Base-by-base conservation (phyloP, 2,113 vertebrate species). In the Thamnophis sirtalis region DNA sequence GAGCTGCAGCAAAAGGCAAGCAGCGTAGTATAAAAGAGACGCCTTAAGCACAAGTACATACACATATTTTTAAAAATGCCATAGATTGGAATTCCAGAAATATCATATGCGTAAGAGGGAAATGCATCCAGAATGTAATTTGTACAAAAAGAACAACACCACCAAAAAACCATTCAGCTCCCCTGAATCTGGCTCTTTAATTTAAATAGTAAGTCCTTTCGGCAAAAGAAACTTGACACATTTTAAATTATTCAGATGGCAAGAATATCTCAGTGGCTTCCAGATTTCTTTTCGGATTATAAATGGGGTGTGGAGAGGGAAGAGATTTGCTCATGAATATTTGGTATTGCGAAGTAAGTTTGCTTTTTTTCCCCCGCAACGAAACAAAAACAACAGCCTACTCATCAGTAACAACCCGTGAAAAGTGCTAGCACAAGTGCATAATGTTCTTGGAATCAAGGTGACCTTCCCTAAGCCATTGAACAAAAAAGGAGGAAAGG, bases 201-300 rank as follows among this genome's bases (percentile, higher is more conserved):
- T n/a, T 91, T 73, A 92, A 92, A 38, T 15, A 49, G 33, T 28
- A 92, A 58, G 22, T 51, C 87, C 85, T 88, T 88, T 87, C 73
- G 43, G 86, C 51, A 84, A 49, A 92, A 56, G 53, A 49, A 92
- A 55, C 38, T 9, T 49, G 86, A 92, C 91, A 89, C 53, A 58
- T 92, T 84, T 92, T 88, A 92, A 90, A 92, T 92, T 92, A 92
- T 87, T 92, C 60, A 92, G 60, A 92, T 73, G 50, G 54, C 38
- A 53, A 51, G 33, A 91, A 88, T 21, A 19, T 88, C 86, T 92
- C 86, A 55, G 51, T 48, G 63, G 91, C 33, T 56, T 88, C 63
- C 91, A 92, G 91, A 92, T 88, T 88, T 92, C 55, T 84, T 88
- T 88, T 84, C 60, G n/a, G 58, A 88, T 88, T 92, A 68, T 55